Evolutionary conservation across 2,113 vertebrate genomes (phyloP), one percentile per base, ranked within the genome.

Genomic region (Lota lota): DNA sequence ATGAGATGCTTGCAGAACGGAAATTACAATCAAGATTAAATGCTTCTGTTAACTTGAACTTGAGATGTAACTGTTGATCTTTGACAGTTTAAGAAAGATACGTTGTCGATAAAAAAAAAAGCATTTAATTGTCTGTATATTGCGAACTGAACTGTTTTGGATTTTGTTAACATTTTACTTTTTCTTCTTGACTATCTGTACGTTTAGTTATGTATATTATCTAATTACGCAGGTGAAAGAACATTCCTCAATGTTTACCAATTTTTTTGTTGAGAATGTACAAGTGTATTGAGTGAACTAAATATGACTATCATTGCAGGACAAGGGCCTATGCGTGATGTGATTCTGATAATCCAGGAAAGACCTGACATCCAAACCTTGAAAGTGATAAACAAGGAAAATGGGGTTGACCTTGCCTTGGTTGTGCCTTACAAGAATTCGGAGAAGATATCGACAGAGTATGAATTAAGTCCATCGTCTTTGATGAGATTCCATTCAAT

Each of bases 341-440:
- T 63, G 67, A 83, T 64, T 59, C 64, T 28, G 64, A 10, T 56
- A 18, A 11, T 65, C 12, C 19, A 21, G 47, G 15, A 50, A 79
- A 77, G 66, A 4, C 54, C 22, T 33, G 63, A 79, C 62, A 63
- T 3, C 51, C 66, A 53, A 28, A 79, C 63, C 66, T 21, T 20
- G 66, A 33, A 67, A 76, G 76, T 83, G 78, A 83, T 61, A 14
- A 8, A 79, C 77, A 66, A 67, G 79, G 66, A 70, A 80, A 74
- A 79, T 66, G 70, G 70, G 63, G 15, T 22, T 64, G 67, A 67
- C 50, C 53, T 47, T 60, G 72, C 80, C 71, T 21, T 58, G 19
- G 70, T 59, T 47, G 47, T n/a, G 5, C 22, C 51, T 59, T n/a
- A 59, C 74, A 19, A 63, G 80, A 82, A 64, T 70, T 78, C 80